These are phyloP conservation scores for Mimumesa dahlbomi DNA, from an alignment of 2,888 invertebrate genomes.

Conservation along the genomic window DNA sequence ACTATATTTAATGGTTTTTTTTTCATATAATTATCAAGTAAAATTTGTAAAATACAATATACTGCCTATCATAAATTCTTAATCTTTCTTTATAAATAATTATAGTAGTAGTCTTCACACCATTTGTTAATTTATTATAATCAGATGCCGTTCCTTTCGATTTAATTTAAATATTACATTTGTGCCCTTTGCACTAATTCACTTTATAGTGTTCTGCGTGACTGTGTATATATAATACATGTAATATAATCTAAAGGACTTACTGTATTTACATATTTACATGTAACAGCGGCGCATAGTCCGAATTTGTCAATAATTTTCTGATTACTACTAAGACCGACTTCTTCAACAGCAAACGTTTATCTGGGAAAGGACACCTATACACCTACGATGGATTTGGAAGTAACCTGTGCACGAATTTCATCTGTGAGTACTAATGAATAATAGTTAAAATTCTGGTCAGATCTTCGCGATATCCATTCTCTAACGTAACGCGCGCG, in stretches of 20 bases:
- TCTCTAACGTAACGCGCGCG: conserved; percentile 15
- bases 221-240: conserved; percentile 76
- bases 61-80: conserved; percentile 78
- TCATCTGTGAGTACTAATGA: conserved; percentile 40
- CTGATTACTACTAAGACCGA: conserved; percentile 54
- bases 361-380: conserved; percentile 47
- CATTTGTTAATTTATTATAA: conserved; percentile 77
- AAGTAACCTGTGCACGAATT: conserved; percentile 53
- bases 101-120: conserved; percentile 80
- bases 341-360: conserved; percentile 52
- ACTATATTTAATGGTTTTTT: conserved; percentile 65
- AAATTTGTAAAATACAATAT: conserved; percentile 80
- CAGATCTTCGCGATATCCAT: conserved; percentile 57
- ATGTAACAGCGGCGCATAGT: conserved; percentile 74
- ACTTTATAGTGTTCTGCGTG: conserved; percentile 68
- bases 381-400: conserved; percentile 45
- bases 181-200: conserved; percentile 79
- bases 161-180: conserved; percentile 79
- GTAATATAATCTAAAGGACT: conserved; percentile 78
- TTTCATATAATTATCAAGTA: conserved; percentile 74
- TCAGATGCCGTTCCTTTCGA: conserved; percentile 71
- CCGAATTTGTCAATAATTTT: conserved; percentile 68
- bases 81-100: conserved; percentile 79
- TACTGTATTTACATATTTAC: conserved; percentile 80
- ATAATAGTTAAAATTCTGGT: conserved; percentile 57